phyloP scores from a whole-genome alignment of 1,140 invertebrate species.

The Stegodyphus mimosarum region DNA sequence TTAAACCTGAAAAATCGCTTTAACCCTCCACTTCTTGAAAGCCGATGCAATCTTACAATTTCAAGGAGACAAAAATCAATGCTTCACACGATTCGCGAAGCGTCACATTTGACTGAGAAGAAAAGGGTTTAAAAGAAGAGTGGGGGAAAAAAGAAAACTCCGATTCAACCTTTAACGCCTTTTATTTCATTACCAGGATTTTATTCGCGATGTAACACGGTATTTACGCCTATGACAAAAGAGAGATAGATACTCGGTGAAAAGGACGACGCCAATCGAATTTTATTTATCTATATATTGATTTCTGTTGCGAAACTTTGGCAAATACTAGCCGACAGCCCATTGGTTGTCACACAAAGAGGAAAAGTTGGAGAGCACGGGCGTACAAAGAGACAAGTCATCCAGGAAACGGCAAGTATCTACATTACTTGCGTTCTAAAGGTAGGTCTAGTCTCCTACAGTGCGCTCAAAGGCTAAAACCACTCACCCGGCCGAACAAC shows the following conservation, averaged over 20 bases:
- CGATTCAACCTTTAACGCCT: constrained; percentile 28
- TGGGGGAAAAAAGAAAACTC: constrained; percentile 2
- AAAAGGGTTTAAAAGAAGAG: neutral
- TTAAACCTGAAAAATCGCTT: constrained; percentile 51
- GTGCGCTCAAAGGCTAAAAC: constrained; percentile 41
- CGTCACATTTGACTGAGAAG: neutral
- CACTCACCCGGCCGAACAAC: constrained; percentile 41
- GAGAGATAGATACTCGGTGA: neutral
- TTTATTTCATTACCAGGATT: constrained; percentile 41
- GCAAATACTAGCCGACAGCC: constrained; percentile 41
- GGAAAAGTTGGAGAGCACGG: constrained; percentile 27
- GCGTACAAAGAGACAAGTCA: constrained; percentile 50
- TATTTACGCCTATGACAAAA: constrained; percentile 36
- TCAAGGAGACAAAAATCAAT: constrained; percentile 29
- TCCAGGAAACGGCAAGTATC: constrained; percentile 52
- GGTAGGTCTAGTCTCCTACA: constrained; percentile 9
- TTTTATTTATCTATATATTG: constrained; percentile 55
- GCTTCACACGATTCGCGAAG: neutral
- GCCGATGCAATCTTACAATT: neutral
- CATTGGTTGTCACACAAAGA: constrained; percentile 32
- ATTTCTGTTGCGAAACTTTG: constrained; percentile 43
- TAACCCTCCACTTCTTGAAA: constrained; percentile 27
- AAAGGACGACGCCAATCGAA: constrained; percentile 8
- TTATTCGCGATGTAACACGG: constrained; percentile 16
- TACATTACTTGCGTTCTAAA: constrained; percentile 21